Conservation (phyloP, 2,797 vertebrate species). For the Rostrhamus sociabilis region DNA sequence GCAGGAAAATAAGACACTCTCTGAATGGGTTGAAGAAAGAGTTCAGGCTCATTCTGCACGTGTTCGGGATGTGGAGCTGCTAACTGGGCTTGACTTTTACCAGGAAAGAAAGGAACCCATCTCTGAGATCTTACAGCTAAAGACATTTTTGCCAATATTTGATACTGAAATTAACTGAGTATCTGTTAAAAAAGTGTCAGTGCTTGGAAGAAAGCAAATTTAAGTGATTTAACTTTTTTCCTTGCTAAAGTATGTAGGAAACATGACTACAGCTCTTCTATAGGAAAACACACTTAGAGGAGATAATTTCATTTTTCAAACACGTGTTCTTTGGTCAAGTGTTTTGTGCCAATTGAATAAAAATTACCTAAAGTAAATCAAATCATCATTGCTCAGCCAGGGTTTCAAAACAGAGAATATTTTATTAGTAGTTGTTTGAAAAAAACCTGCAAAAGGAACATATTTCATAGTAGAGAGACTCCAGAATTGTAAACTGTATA, state of each 20-base stretch:
- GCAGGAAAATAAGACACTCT: slow-evolving; percentile 70
- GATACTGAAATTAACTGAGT: slow-evolving; percentile 62
- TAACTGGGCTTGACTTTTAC: slow-evolving; percentile 94
- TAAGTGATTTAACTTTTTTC: not conserved
- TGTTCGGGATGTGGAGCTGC: slow-evolving; percentile 89
- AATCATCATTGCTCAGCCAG: not conserved
- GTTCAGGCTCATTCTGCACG: slow-evolving; percentile 83
- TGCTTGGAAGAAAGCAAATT: not conserved
- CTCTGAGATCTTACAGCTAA: slow-evolving; percentile 86
- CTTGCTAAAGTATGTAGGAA: not conserved
- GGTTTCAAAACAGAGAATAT: not conserved
- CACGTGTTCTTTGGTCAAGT: not conserved
- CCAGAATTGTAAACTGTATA: not conserved
- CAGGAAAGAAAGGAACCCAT: slow-evolving; percentile 80
- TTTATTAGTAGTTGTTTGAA: not conserved
- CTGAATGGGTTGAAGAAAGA: slow-evolving; percentile 85
- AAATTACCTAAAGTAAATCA: not conserved
- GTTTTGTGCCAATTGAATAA: not conserved
- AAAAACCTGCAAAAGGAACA: not conserved
- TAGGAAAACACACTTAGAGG: not conserved
- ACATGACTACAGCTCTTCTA: not conserved
- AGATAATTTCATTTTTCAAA: not conserved
- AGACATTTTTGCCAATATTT: slow-evolving; percentile 85
- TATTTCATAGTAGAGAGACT: not conserved
- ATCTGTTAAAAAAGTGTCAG: not conserved